phyloP scores from a whole-genome alignment of 2,113 vertebrate species.

The Urocolius indicus region DNA sequence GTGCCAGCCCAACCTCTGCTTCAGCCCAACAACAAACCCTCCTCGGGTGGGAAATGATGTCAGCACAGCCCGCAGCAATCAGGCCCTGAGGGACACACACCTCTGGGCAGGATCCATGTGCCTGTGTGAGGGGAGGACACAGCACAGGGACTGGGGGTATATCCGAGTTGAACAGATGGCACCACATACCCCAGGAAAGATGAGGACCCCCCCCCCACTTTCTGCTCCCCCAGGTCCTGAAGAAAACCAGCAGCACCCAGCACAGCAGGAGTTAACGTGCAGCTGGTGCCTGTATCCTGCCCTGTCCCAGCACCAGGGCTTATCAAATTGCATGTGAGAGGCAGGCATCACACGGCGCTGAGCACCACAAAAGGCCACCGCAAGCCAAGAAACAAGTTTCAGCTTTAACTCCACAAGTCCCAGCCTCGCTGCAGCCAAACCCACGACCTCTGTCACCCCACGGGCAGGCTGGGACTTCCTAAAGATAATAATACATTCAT shows the following conservation, averaged over 20 bases:
- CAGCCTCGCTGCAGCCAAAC: not conserved
- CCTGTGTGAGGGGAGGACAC: accelerated
- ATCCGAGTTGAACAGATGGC: not conserved
- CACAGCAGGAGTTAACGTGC: conserved; percentile 40
- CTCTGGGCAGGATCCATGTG: not conserved
- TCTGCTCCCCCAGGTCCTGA: not conserved
- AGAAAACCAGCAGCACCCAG: not conserved
- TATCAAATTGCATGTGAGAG: conserved; percentile 41
- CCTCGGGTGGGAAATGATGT: not conserved
- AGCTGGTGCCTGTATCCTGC: conserved; percentile 46
- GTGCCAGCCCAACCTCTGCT: not conserved
- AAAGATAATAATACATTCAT: not conserved
- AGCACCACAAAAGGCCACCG: conserved; percentile 48
- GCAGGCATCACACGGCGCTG: conserved; percentile 14
- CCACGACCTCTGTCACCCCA: not conserved
- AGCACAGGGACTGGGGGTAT: accelerated
- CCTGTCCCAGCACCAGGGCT: conserved; percentile 45
- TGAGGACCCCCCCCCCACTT: not conserved
- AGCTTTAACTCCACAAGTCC: conserved; percentile 59
- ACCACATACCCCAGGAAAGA: accelerated
- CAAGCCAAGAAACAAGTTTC: conserved; percentile 53
- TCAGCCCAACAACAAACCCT: not conserved
- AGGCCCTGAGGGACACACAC: accelerated
- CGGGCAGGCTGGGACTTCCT: not conserved
- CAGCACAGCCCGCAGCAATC: not conserved